Conservation (phyloP, 2,888 invertebrate species). For the Phyto melanocephala region DNA sequence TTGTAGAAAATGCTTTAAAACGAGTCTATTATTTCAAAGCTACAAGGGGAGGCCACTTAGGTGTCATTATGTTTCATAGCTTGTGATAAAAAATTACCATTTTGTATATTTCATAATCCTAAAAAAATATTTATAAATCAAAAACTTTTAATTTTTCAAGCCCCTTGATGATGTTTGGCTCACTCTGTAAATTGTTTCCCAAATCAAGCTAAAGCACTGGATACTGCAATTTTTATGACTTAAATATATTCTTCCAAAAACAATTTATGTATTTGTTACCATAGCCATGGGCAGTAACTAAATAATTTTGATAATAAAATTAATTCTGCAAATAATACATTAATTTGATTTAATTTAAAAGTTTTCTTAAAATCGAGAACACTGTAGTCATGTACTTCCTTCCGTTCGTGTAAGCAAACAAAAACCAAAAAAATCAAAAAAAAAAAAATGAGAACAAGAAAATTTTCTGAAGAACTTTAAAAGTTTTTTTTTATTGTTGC, state of each 20-base stretch:
- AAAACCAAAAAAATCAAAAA: neutral
- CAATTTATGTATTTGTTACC: neutral
- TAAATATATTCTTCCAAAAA: neutral
- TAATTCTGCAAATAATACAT: neutral
- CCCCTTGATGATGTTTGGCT: no score
- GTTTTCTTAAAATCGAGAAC: neutral
- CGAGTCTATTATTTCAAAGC: no score
- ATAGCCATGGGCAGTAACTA: neutral
- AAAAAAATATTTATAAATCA: no score
- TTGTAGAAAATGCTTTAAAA: no score
- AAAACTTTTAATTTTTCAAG: no score
- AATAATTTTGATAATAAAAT: neutral
- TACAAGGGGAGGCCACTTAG: no score
- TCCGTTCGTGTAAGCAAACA: neutral
- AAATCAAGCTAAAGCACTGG: no score
- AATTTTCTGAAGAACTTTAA: neutral
- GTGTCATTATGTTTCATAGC: no score
- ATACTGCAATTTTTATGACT: no score
- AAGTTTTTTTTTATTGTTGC: neutral
- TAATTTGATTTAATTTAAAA: neutral
- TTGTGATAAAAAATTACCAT: no score
- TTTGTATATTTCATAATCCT: no score
- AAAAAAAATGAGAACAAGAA: neutral
- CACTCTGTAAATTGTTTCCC: no score
- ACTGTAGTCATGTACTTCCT: neutral